Conservation (phyloP, 2,797 vertebrate genomes). For the Menidia menidia region DNA sequence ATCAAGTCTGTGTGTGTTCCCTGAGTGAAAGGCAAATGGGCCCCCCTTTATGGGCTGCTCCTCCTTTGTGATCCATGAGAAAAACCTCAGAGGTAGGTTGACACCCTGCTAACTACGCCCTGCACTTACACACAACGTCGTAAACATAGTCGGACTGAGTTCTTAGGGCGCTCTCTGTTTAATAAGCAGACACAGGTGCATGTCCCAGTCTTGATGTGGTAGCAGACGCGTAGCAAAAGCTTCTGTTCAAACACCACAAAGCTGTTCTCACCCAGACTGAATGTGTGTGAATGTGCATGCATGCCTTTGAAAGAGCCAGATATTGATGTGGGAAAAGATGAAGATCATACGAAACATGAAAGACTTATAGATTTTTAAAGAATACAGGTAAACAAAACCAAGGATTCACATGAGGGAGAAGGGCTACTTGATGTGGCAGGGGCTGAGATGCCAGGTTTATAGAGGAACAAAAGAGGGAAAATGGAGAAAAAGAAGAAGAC, state of each 20-base stretch:
- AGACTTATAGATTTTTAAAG: conserved; percentile 44
- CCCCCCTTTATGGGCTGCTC: conserved; percentile 66
- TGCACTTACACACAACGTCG: conserved; percentile 31
- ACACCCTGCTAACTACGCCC: conserved; percentile 41
- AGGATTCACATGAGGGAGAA: conserved; percentile 31
- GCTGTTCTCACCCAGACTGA: conserved; percentile 24
- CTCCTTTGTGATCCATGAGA: conserved; percentile 73
- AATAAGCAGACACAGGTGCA: conserved; percentile 7
- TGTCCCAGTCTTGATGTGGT: conserved; percentile 45
- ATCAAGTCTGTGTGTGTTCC: conserved; percentile 48
- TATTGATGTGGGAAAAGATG: conserved; percentile 21
- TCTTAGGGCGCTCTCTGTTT: conserved; percentile 28
- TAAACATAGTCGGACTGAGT: conserved; percentile 21
- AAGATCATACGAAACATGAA: conserved; percentile 37
- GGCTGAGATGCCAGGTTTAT: conserved; percentile 39
- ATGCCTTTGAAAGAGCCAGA: conserved; percentile 27
- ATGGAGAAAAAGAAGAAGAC: conserved; percentile 12
- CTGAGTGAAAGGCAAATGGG: conserved; percentile 67
- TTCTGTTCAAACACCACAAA: conserved; percentile 40
- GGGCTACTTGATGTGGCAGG: conserved; percentile 60
- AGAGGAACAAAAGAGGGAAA: conserved; percentile 51
- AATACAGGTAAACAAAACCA: conserved; percentile 25
- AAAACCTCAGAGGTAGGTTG: conserved; percentile 43
- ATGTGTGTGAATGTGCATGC: not conserved
- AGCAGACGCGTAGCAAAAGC: conserved; percentile 22